Evolutionary conservation across 2,888 invertebrate species (phyloP), one percentile per base, ranked within the genome.

Genomic region (Eurytoma californica): DNA sequence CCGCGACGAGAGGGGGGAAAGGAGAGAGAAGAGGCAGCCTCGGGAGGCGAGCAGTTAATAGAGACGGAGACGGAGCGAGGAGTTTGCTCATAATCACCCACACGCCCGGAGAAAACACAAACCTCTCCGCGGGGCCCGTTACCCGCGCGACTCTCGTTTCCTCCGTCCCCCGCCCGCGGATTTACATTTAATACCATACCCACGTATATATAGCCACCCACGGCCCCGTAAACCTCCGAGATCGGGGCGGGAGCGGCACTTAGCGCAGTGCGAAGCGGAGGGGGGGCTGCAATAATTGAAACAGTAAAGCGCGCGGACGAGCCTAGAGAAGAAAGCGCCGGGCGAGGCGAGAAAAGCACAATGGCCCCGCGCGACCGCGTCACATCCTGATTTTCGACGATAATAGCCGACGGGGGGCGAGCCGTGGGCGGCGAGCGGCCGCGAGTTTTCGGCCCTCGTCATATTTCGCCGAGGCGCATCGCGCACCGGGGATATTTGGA

Each of bases 51-150:
- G 51, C 24, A 28, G 69, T 39, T 39, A 39, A 39, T 39, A 39
- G 39, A 20, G 58, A 24, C 3, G 20, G 39, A 20, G 58, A 24
- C 3, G 20, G 24, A 47, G 66, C 66, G 1, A 51, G 28, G 24
- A 28, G 69, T 69, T 61, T 16, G 18, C 39, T 69, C 61, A 61
- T 69, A 69, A 61, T 53, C 76, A 63, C 69, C 76, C 69, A 76
- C 76, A 47, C 69, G 39, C 28, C 7, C 58, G n/a, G 16, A 70
- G 58, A 72, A 30, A 65, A 57, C 65, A 30, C 65, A 70, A 80
- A 67, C 79, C 63, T 60, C 67, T 60, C 51, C 28, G 39, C 39
- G 51, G 60, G 20, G 58, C 30, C 58, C 67, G 79, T 69, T 51
- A 55, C 70, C 61, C 67, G 20, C 51, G 28, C 55, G 14, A 3